Conservation (phyloP, 2,797 vertebrate species). For the Chiloscyllium punctatum region DNA sequence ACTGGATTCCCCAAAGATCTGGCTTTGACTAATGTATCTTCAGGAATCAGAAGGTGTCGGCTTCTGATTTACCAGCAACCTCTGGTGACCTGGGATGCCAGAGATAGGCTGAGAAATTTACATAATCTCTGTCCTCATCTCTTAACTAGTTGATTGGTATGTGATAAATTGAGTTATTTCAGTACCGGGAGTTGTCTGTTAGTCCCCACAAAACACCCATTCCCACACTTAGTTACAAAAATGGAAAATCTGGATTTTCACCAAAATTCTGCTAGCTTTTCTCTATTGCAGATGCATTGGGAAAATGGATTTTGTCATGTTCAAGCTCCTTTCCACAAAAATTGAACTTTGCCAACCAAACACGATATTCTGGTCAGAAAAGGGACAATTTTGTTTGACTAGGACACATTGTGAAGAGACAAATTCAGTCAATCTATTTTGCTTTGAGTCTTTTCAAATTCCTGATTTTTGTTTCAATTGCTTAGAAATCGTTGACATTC, state of each 20-base stretch:
- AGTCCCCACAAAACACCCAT: too few species aligned
- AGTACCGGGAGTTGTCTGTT: too few species aligned
- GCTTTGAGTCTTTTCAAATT: background rate
- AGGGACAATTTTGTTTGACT: background rate
- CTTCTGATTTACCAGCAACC: too few species aligned
- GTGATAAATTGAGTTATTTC: too few species aligned
- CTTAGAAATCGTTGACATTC: background rate
- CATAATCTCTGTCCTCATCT: too few species aligned
- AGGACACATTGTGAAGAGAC: background rate
- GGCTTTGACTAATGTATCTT: too few species aligned
- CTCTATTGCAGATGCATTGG: background rate
- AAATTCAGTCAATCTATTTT: background rate
- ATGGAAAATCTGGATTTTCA: background rate
- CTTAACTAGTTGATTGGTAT: too few species aligned
- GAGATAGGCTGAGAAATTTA: too few species aligned
- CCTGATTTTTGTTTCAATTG: background rate
- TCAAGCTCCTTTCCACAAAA: background rate
- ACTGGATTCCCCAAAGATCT: too few species aligned
- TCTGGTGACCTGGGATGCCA: too few species aligned
- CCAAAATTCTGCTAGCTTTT: background rate
- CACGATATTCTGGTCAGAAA: background rate
- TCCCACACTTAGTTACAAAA: too few species aligned
- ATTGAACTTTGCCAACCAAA: background rate
- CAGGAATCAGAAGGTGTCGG: too few species aligned
- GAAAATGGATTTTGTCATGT: background rate